phyloP scores from a whole-genome alignment of 2,888 invertebrate species.

The Trichogramma evanescens region DNA sequence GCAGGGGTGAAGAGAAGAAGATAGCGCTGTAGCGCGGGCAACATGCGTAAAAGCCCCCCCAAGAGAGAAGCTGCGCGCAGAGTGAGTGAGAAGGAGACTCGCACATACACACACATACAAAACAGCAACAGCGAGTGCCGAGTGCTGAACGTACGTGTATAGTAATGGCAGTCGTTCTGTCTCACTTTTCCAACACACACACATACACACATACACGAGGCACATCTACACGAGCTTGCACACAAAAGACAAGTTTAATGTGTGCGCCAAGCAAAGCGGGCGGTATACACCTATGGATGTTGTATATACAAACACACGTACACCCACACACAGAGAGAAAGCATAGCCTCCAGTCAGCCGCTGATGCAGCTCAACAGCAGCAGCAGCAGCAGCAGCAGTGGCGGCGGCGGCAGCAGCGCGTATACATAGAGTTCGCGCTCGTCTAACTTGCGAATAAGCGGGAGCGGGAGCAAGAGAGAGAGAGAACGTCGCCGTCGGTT shows the following conservation, averaged over 20 bases:
- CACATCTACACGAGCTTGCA: constrained; percentile 19
- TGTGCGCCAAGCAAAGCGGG: constrained; percentile 26
- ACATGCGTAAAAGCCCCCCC: constrained; percentile 24
- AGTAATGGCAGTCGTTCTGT: too few relatives aligned
- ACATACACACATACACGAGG: constrained; percentile 5
- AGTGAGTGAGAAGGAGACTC: constrained; percentile 16
- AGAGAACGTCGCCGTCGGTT: too few relatives aligned
- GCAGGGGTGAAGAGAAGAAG: too few relatives aligned
- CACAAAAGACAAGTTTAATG: constrained; percentile 25
- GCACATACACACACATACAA: constrained; percentile 4
- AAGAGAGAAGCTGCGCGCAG: background rate
- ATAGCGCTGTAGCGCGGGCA: background rate
- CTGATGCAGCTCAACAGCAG: too few relatives aligned
- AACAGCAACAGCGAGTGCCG: background rate
- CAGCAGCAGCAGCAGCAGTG: background rate
- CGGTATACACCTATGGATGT: constrained; percentile 8
- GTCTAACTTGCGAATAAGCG: background rate
- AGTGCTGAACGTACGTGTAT: too few relatives aligned
- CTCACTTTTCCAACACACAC: background rate
- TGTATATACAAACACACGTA: constrained; percentile 6
- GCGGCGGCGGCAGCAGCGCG: constrained; percentile 14
- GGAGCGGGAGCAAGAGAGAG: too few relatives aligned
- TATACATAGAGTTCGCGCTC: constrained; percentile 1
- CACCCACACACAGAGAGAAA: too few relatives aligned
- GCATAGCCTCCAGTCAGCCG: too few relatives aligned